A percentile compares a stretch with the other conserved stretches of the same genome.
phyloP scores from a whole-genome alignment of 2,888 invertebrate species.

The Phengaris alcon region DNA sequence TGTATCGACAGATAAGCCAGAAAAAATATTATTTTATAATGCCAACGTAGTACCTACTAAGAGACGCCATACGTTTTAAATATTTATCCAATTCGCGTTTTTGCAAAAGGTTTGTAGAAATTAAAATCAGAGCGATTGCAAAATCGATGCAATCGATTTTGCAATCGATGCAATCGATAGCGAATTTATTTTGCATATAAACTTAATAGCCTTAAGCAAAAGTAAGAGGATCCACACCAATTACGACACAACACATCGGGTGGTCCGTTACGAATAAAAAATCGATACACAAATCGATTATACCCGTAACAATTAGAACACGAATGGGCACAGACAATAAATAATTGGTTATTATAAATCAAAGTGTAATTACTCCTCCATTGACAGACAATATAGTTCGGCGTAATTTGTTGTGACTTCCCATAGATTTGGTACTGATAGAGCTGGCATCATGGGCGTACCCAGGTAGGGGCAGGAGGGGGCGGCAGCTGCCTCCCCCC shows the following conservation, averaged over 20 bases:
- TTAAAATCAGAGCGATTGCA: not conserved
- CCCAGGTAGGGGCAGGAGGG: no score
- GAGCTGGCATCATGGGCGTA: not conserved
- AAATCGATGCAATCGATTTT: not conserved
- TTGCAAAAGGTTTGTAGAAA: no score
- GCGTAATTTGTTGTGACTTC: slow-evolving; percentile 35
- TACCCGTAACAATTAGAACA: slow-evolving; percentile 50
- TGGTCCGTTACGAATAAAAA: slow-evolving; percentile 45
- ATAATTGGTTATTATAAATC: slow-evolving; percentile 53
- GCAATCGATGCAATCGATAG: slow-evolving; percentile 1
- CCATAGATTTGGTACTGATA: slow-evolving; percentile 14
- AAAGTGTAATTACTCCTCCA: slow-evolving; percentile 40
- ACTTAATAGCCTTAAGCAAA: slow-evolving; percentile 6
- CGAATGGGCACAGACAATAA: slow-evolving; percentile 53
- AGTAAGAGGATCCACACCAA: slow-evolving; percentile 25
- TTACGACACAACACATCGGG: slow-evolving; percentile 39
- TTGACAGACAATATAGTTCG: slow-evolving; percentile 38
- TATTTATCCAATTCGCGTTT: no score
- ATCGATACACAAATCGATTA: slow-evolving; percentile 47
- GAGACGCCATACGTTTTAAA: no score
- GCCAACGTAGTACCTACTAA: no score
- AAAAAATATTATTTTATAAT: no score
- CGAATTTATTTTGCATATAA: not conserved
- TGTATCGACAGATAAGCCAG: no score
- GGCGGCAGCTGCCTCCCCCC: no score